Evolutionary conservation across 2,888 invertebrate species (phyloP), one percentile per base, ranked within the genome.

Genomic region (Amphimallon solstitiale): DNA sequence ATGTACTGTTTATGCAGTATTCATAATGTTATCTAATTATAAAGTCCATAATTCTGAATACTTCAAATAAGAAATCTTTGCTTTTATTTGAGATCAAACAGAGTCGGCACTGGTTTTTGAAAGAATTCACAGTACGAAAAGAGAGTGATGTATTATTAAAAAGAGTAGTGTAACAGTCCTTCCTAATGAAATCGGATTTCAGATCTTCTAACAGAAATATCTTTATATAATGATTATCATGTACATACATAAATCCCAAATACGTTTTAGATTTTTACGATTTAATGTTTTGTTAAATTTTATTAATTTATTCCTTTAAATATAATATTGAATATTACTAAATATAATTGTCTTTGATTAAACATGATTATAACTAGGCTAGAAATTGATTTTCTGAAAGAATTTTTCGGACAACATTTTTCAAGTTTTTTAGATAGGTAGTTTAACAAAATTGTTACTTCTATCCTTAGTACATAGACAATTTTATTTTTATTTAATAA

Each of bases 21-120:
- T 59, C 56, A 59, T 59, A 59, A 59, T 59, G 56, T 59, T 59
- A 59, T 59, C 56, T 59, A 59, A 59, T 59, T 59, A 59, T 59
- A 59, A 40, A 59, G 43, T 59, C 45, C 45, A 45, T 59, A 59
- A 59, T 59, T 29, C 56, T 17, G 56, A 59, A 59, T 43, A 15
- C 29, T 59, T 29, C 56, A 43, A 9, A 43, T 12, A 40, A 43
- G 15, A 43, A 29, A 40, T 59, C 43, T 43, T 40, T 56, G 12
- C 56, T 59, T 43, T 59, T 59, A 59, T 59, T 51, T 34, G 17
- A 51, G 43, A 59, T 59, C 56, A 59, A 59, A 59, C 43, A 43
- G 23, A 15, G 43, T 19, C 45, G 9, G 43, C 15, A 23, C 40
- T 51, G 14, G 29, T 15, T 59, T 34, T 10, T 15, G 40, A 59